Conservation (phyloP, 2,797 vertebrate genomes). For the Acipenser transmontanus region DNA sequence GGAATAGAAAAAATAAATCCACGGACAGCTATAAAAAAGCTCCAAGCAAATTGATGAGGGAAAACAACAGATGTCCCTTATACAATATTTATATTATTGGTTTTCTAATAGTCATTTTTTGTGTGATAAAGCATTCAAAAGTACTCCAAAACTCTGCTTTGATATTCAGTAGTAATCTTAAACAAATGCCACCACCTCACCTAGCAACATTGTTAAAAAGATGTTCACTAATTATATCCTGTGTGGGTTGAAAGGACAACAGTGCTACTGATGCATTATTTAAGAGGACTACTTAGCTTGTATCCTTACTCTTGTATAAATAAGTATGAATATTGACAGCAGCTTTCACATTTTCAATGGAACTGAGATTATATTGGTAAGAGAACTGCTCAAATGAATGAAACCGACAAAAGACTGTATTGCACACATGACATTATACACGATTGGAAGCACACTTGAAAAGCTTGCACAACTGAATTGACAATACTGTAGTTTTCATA, state of each 20-base stretch:
- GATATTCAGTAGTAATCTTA: no score
- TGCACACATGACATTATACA: no score
- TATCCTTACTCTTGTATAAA: constrained; percentile 33
- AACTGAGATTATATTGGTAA: no score
- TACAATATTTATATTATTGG: constrained; percentile 36
- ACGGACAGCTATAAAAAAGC: constrained; percentile 48
- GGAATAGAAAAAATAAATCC: constrained; percentile 41
- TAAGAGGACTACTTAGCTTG: constrained; percentile 36
- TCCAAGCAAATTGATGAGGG: constrained; percentile 40
- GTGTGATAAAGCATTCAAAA: neutral
- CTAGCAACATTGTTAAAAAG: constrained; percentile 29
- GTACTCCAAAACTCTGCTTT: no score
- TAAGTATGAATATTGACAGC: constrained; percentile 15
- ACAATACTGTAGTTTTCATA: no score
- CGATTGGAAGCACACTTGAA: no score
- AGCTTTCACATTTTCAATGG: no score
- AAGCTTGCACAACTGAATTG: no score
- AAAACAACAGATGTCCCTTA: constrained; percentile 23
- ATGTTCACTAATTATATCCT: constrained; percentile 67
- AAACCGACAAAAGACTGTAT: no score
- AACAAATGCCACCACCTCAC: no score
- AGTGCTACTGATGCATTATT: constrained; percentile 71
- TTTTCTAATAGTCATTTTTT: constrained; percentile 21
- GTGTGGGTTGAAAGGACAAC: constrained; percentile 65
- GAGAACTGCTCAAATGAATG: no score